These are phyloP conservation scores for Callimorpha dominula DNA, from an alignment of 2,888 invertebrate genomes.

Conservation along the genomic window DNA sequence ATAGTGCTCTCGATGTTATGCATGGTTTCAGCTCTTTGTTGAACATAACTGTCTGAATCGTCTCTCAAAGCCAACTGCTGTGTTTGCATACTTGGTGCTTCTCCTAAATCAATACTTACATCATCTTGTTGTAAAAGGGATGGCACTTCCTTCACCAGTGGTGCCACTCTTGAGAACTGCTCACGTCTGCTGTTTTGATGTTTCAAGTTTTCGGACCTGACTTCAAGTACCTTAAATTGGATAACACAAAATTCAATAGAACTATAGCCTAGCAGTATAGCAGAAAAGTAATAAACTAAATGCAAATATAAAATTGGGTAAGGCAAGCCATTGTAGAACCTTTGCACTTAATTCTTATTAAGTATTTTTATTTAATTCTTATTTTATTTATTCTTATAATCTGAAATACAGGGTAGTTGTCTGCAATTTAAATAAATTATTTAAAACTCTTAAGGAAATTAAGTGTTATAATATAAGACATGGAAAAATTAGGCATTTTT, in stretches of 20 bases:
- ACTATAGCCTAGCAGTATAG: background rate
- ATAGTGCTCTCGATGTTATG: conserved; percentile 99
- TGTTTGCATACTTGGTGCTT: conserved; percentile 78
- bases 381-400: no score
- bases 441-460: background rate
- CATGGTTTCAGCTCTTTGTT: conserved; percentile 98
- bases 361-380: no score
- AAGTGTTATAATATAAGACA: no score
- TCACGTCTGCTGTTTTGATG: conserved; percentile 97
- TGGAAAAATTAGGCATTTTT: no score
- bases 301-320: background rate
- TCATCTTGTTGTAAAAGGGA: conserved; percentile 88
- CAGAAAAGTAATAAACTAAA: background rate
- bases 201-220: conserved; percentile 98
- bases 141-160: conserved; percentile 80
- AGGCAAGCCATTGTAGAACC: background rate
- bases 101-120: conserved; percentile 95
- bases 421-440: background rate
- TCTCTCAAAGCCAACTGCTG: conserved; percentile 92
- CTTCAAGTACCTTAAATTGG: conserved; percentile 92
- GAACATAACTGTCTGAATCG: conserved; percentile 96
- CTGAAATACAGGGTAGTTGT: no score
- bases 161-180: conserved; percentile 89
- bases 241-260: background rate
- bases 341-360: background rate